A percentile compares a stretch with the other conserved stretches of the same genome.
These are phyloP conservation scores for Anguilla anguilla DNA, from an alignment of 2,797 vertebrate genomes.

Conservation along the genomic window DNA sequence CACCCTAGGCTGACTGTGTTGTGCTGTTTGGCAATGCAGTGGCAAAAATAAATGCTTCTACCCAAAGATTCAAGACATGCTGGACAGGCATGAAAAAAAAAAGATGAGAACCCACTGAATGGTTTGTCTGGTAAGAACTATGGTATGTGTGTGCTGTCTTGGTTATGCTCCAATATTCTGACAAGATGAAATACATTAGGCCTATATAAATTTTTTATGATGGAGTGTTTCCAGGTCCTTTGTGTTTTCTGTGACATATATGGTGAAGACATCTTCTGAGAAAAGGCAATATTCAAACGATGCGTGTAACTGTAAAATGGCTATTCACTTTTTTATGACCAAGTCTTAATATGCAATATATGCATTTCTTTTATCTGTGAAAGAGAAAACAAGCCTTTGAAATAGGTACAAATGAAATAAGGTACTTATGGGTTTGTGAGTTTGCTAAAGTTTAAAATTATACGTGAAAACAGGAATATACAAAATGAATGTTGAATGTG, in stretches of 20 bases:
- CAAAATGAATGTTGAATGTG: too few relatives aligned
- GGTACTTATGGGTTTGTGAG: too few relatives aligned
- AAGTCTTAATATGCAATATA: neutral
- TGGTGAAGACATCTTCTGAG: neutral
- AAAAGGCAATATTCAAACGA: neutral
- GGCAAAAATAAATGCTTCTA: neutral
- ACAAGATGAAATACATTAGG: constrained; percentile 37
- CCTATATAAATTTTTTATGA: constrained; percentile 43
- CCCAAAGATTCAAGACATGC: neutral
- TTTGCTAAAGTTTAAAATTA: too few relatives aligned
- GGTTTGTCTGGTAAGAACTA: too few relatives aligned
- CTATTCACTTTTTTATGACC: neutral
- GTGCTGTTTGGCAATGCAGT: neutral
- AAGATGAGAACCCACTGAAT: neutral
- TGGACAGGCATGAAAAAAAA: neutral
- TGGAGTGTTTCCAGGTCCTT: neutral
- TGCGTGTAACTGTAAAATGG: neutral
- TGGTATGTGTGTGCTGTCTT: constrained; percentile 6
- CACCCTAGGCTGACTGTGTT: neutral
- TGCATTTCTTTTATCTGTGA: too few relatives aligned
- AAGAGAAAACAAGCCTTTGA: neutral
- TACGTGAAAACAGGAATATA: too few relatives aligned
- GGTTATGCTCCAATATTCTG: constrained; percentile 46
- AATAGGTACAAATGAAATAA: too few relatives aligned
- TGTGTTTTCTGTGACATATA: neutral